Conservation (phyloP, 2,888 invertebrate genomes). For the Drosophila flavopinicola region DNA sequence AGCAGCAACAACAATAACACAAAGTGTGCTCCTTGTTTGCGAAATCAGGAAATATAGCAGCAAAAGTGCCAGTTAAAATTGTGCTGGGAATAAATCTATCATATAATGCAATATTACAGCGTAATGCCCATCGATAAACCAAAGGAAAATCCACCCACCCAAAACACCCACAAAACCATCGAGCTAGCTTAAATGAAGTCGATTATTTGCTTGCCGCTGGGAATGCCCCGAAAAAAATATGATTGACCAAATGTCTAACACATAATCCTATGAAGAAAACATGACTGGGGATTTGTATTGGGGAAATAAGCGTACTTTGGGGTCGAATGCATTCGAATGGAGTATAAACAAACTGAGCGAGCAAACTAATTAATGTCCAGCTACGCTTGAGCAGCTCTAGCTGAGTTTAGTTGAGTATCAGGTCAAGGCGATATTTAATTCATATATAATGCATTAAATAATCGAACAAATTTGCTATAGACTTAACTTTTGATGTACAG, state of each 20-base stretch:
- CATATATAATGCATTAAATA: no score
- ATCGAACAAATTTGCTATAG: no score
- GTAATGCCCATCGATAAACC: conserved; percentile 66
- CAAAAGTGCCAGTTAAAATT: conserved; percentile 78
- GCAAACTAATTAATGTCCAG: conserved; percentile 6
- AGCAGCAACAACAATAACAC: conserved; percentile 5
- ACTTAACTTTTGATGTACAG: no score
- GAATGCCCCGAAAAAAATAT: conserved; percentile 44
- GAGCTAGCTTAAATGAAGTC: conserved; percentile 70
- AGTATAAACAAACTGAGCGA: neutral
- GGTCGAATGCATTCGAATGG: neutral
- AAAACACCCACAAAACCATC: conserved; percentile 8
- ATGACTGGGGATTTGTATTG: neutral
- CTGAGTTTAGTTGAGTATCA: no score
- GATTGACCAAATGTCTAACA: conserved; percentile 53
- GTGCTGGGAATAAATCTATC: conserved; percentile 80
- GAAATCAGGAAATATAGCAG: conserved; percentile 42
- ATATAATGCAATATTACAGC: conserved; percentile 77
- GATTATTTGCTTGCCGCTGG: conserved; percentile 69
- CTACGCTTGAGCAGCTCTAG: no score
- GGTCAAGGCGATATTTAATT: no score
- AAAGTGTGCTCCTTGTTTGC: conserved; percentile 8
- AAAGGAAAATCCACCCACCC: conserved; percentile 12
- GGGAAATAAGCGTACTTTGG: neutral
- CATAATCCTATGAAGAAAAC: conserved; percentile 9